Conservation (phyloP, 2,797 vertebrate species). For the Arnoldichthys spilopterus region DNA sequence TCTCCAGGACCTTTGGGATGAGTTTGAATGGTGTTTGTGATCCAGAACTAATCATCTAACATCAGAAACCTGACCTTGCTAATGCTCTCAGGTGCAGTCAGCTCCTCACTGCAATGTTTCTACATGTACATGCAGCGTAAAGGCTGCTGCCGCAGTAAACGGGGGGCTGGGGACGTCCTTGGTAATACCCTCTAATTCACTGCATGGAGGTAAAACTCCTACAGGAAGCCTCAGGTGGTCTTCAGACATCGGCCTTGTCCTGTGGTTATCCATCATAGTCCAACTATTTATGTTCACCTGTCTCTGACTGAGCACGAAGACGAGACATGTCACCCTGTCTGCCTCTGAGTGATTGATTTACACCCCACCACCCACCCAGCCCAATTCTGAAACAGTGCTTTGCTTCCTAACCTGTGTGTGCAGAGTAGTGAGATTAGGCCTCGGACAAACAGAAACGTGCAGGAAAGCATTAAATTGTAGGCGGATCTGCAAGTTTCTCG, state of each 20-base stretch:
- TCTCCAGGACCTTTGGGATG: too few species aligned
- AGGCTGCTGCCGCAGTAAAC: too few species aligned
- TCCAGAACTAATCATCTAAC: too few species aligned
- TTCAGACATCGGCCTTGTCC: conserved; percentile 60
- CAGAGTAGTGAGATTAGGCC: conserved; percentile 39
- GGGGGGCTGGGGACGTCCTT: too few species aligned
- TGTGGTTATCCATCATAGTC: conserved; percentile 84
- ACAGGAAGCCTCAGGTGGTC: neutral
- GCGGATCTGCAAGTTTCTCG: conserved; percentile 38
- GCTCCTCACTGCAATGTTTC: too few species aligned
- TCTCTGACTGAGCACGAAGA: conserved; percentile 83
- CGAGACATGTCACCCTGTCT: conserved; percentile 76
- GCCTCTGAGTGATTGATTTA: conserved; percentile 72
- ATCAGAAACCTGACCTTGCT: too few species aligned
- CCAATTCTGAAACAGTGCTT: too few species aligned
- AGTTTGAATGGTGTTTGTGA: too few species aligned
- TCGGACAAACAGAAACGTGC: conserved; percentile 44
- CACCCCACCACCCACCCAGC: too few species aligned
- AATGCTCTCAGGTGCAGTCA: too few species aligned
- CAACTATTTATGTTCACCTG: conserved; percentile 78
- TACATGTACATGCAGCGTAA: too few species aligned
- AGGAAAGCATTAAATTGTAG: conserved; percentile 32
- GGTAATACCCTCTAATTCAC: too few species aligned
- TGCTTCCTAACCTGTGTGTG: conserved; percentile 51
- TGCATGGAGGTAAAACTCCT: neutral